Conservation (phyloP, 2,888 invertebrate species). For the Monopis laevigella region DNA sequence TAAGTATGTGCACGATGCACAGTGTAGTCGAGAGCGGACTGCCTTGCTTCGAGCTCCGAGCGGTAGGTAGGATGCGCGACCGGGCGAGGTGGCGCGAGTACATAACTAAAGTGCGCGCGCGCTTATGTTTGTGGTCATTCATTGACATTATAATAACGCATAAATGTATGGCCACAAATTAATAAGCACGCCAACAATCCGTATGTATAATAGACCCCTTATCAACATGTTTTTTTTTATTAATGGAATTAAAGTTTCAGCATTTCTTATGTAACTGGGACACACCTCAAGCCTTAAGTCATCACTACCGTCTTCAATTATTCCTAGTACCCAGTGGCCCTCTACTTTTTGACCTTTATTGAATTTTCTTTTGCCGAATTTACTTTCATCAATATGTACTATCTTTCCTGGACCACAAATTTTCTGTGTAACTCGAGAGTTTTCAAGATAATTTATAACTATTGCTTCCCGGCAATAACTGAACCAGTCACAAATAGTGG, state of each 20-base stretch:
- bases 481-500: conserved; percentile 17
- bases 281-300: conserved; percentile 25
- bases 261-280: conserved; percentile 15
- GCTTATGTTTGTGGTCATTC: too few species aligned
- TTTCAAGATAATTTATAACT: conserved; percentile 18
- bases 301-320: conserved; percentile 23
- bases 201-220: conserved; percentile 1
- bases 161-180: too few species aligned
- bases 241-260: conserved; percentile 4
- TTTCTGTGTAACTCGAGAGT: conserved; percentile 13
- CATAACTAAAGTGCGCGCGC: too few species aligned
- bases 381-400: conserved; percentile 21
- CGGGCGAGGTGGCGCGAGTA: too few species aligned
- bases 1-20: too few species aligned
- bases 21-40: too few species aligned
- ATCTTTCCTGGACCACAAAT: conserved; percentile 20
- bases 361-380: conserved; percentile 21
- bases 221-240: conserved; percentile 3
- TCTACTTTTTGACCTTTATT: conserved; percentile 8
- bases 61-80: too few species aligned
- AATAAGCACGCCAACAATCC: conserved; percentile 8
- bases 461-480: conserved; percentile 20
- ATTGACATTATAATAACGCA: too few species aligned
- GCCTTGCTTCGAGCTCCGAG: too few species aligned
- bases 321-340: conserved; percentile 17